Conservation (phyloP, 1,140 invertebrate species). For the Euwallacea fornicatus region DNA sequence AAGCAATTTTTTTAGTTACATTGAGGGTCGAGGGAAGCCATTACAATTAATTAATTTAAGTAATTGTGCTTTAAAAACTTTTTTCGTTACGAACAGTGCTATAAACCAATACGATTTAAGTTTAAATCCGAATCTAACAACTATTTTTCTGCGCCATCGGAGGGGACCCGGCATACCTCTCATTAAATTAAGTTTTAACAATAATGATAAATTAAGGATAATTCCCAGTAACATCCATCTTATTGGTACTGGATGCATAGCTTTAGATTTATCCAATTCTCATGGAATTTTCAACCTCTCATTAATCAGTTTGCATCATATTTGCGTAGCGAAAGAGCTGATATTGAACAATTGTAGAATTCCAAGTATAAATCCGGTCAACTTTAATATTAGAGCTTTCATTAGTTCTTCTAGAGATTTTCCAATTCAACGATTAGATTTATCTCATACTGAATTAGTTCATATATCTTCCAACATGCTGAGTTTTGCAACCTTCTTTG, state of each 20-base stretch:
- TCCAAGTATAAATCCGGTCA: not conserved
- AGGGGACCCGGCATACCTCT: not conserved
- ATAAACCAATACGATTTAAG: constrained; percentile 12
- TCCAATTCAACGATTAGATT: constrained; percentile 2
- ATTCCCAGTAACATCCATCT: not conserved
- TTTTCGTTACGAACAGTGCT: not conserved
- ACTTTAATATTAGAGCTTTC: not conserved
- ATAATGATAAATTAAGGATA: not conserved
- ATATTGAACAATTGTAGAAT: not conserved
- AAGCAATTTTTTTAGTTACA: not conserved
- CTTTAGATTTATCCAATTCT: constrained; percentile 9
- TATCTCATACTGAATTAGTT: constrained; percentile 4
- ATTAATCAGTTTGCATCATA: not conserved
- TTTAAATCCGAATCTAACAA: constrained; percentile 6
- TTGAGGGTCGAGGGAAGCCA: too few relatives aligned
- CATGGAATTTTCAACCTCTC: not conserved
- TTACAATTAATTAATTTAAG: constrained; percentile 2
- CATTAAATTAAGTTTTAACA: constrained; percentile 20
- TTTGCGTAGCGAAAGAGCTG: not conserved
- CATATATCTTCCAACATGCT: constrained; percentile 11
- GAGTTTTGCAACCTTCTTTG: not conserved
- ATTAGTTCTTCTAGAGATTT: too few relatives aligned
- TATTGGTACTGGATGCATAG: not conserved
- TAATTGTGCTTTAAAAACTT: constrained; percentile 5
- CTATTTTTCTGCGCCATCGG: not conserved